A percentile compares a stretch with the other conserved stretches of the same genome.
phyloP scores from a whole-genome alignment of 2,888 invertebrate species.

The Rhagium mordax region DNA sequence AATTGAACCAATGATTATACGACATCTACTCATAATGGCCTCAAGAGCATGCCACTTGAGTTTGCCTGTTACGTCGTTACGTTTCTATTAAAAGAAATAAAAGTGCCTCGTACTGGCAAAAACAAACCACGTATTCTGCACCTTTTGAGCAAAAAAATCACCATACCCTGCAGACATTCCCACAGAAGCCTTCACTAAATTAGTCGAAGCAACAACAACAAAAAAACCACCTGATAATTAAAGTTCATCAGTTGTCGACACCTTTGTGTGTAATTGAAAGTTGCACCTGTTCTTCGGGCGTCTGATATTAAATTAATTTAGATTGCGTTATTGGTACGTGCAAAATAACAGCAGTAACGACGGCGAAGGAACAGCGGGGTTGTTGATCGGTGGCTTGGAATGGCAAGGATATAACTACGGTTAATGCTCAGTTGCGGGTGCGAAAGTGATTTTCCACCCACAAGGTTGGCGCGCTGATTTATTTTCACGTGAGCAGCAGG shows the following conservation, averaged over 20 bases:
- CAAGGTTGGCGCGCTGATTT: conserved; percentile 19
- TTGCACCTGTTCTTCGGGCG: not conserved
- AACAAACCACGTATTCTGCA: too few relatives aligned
- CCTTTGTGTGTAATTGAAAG: not conserved
- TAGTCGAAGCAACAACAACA: not conserved
- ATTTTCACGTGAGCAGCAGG: conserved; percentile 25
- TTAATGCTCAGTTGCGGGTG: conserved; percentile 6
- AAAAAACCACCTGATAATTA: not conserved
- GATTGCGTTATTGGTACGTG: conserved; percentile 7
- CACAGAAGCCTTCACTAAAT: not conserved
- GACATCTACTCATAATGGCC: too few relatives aligned
- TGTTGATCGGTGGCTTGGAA: not conserved
- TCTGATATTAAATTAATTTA: conserved; percentile 5
- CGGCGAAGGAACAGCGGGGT: not conserved
- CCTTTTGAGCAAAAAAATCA: too few relatives aligned
- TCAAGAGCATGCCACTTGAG: too few relatives aligned
- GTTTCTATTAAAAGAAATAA: too few relatives aligned
- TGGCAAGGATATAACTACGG: not conserved
- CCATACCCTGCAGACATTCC: not conserved
- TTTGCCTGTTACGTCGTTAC: too few relatives aligned
- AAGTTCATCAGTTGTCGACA: not conserved
- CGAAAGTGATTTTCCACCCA: conserved; percentile 24
- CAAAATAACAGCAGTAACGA: not conserved
- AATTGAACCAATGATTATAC: too few relatives aligned
- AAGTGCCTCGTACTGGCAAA: too few relatives aligned